Percentiles rank a stretch among this genome's conserved stretches.
Conservation (phyloP, 2,113 vertebrate genomes). For the Arizona elegans region DNA sequence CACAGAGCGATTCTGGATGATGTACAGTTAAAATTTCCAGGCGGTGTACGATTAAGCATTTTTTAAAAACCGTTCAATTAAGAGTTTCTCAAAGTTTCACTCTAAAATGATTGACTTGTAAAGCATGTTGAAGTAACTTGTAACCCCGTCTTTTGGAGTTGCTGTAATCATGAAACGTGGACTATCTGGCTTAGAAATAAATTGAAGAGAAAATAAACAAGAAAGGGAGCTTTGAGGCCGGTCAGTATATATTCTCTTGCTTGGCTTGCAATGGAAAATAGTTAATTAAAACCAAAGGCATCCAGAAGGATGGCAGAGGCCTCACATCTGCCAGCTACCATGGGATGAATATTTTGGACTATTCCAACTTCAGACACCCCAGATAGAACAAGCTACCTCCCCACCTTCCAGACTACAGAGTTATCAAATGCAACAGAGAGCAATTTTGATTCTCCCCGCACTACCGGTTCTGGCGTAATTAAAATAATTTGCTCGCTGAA, state of each 20-base stretch:
- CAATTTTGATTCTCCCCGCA: background rate
- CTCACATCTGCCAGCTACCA: background rate
- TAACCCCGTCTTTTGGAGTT: background rate
- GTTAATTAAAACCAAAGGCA: background rate
- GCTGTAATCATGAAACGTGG: background rate
- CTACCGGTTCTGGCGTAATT: background rate
- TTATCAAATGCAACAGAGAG: background rate
- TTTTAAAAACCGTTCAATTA: background rate
- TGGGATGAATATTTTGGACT: background rate
- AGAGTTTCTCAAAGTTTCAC: background rate
- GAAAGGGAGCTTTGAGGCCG: background rate
- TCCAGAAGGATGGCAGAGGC: background rate
- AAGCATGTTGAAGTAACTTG: background rate
- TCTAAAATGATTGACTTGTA: background rate
- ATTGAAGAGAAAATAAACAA: background rate
- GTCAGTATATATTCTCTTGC: background rate
- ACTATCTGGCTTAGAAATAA: background rate
- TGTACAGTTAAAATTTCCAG: background rate
- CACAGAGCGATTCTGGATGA: background rate
- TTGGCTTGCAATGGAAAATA: background rate
- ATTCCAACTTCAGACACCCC: background rate
- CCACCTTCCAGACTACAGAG: background rate
- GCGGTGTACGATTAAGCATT: background rate
- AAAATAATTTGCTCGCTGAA: background rate
- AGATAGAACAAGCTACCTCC: background rate